Conservation (phyloP, 2,888 invertebrate genomes). For the Caenorhabditis uteleia region DNA sequence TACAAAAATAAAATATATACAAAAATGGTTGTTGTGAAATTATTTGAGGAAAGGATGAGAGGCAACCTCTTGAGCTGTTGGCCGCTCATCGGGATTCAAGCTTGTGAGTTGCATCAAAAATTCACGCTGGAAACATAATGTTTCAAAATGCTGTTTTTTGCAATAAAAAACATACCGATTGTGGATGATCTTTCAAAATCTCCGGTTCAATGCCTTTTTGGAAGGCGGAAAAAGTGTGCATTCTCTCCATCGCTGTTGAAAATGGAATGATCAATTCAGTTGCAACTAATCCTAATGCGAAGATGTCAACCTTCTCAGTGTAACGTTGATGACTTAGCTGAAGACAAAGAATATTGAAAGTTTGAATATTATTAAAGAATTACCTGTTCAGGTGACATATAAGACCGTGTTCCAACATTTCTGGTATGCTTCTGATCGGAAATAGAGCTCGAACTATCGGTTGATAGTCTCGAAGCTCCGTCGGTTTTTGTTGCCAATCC, state of each 20-base stretch:
- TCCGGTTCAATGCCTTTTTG: slow-evolving; percentile 29
- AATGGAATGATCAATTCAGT: slow-evolving; percentile 91
- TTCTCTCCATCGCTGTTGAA: slow-evolving; percentile 86
- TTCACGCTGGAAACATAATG: slow-evolving; percentile 29
- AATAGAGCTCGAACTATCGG: slow-evolving; percentile 3
- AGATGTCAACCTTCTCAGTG: slow-evolving; percentile 73
- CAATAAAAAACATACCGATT: slow-evolving; percentile 11
- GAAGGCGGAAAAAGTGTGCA: slow-evolving; percentile 30
- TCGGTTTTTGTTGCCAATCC: slow-evolving; percentile 82
- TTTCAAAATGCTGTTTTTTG: background rate
- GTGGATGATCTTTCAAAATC: slow-evolving; percentile 27
- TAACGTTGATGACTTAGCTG: slow-evolving; percentile 67
- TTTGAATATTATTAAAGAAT: background rate
- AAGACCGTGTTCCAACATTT: slow-evolving; percentile 85
- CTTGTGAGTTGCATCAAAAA: slow-evolving; percentile 48
- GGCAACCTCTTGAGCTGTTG: slow-evolving; percentile 29
- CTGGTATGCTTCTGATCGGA: slow-evolving; percentile 69
- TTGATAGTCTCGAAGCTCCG: slow-evolving; percentile 9
- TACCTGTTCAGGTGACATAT: slow-evolving; percentile 97
- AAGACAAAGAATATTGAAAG: slow-evolving; percentile 5
- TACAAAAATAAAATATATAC: background rate
- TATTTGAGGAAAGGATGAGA: slow-evolving; percentile 19
- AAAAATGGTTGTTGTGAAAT: too few relatives aligned
- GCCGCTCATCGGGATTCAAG: slow-evolving; percentile 35
- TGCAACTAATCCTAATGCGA: slow-evolving; percentile 78